Base-by-base conservation (phyloP, 2,797 vertebrate species). In the Sebastolobus altivelis region DNA sequence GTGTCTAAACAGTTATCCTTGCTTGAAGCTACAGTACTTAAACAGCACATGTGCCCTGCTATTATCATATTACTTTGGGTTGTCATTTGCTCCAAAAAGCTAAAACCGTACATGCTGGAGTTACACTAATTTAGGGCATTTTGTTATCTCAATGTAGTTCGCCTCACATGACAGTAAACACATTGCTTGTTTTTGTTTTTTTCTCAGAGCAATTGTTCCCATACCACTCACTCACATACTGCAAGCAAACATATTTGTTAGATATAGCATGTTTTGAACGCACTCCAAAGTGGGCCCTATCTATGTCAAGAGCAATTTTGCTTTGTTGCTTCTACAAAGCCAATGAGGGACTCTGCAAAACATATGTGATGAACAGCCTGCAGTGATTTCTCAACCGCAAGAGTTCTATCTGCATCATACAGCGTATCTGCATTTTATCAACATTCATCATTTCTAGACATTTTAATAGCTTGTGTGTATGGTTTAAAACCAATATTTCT, bases 261-360 rank as follows among this genome's bases (percentile, higher is more conserved):
- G 63, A 81, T 82, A 60, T 33, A 79, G 75, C 67, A 46, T 80
- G 85, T 86, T 75, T 82, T 86, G 83, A 88, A 88, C 74, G 3
- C 35, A 2, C 62, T 90, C 83, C 87, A 87, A 33, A 62, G 33
- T 43, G 75, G 46, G 56, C 77, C 79, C 71, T 75, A 72, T 92
- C 84, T 82, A 63, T 85, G 90, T 91, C 88, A 88, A 77, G 52
- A 70, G 60, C 63, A 85, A 89, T 91, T 89, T 79, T 12, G 72
- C n/a, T 84, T 78, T 72, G 37, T 77, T 85, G 46, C 62, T n/a
- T 80, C 83, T 65, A 78, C 80, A 84, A 83, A 91, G 68, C 73
- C 85, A 91, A 4, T 35, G 72, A 83, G 22, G 60, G 59, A 72
- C 79, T 75, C 89, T 92, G 87, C 70, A 25, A 74, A 91, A 79